These are phyloP conservation scores for Cotesia congregata DNA, from an alignment of 2,888 invertebrate genomes.

Conservation along the genomic window DNA sequence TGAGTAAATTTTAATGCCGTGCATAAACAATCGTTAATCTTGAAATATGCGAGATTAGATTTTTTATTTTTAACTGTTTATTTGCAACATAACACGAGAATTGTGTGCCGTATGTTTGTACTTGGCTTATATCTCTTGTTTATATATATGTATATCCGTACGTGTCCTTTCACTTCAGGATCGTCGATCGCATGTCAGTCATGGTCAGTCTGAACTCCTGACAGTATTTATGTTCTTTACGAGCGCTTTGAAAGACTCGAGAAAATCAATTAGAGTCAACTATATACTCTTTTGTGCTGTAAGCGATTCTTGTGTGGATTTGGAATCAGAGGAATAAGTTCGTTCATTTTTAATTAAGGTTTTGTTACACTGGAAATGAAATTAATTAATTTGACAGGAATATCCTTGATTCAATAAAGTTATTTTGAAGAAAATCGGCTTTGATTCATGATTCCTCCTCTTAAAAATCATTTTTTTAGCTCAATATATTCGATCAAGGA, in stretches of 20 bases:
- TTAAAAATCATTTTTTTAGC: too few species aligned
- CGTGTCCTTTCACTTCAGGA: slow-evolving; percentile 37
- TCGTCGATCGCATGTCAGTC: slow-evolving; percentile 38
- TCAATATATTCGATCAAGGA: too few species aligned
- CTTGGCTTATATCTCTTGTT: neutral
- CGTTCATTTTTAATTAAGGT: too few species aligned
- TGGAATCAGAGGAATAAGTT: neutral
- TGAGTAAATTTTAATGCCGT: slow-evolving; percentile 9
- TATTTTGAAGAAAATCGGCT: too few species aligned
- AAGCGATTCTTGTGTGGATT: neutral
- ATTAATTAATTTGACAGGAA: too few species aligned
- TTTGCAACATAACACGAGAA: neutral
- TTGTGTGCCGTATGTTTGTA: neutral
- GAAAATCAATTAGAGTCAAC: slow-evolving; percentile 20
- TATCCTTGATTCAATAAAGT: too few species aligned
- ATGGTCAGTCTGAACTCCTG: slow-evolving; percentile 15
- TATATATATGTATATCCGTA: neutral
- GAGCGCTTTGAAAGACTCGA: slow-evolving; percentile 15
- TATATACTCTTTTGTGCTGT: neutral
- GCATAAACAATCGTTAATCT: slow-evolving; percentile 29
- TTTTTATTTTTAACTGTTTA: slow-evolving; percentile 16
- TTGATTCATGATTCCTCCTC: too few species aligned
- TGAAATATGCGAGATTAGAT: neutral
- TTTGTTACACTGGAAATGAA: too few species aligned
- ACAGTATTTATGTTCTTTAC: slow-evolving; percentile 10